A percentile compares a stretch with the other conserved stretches of the same genome.
phyloP scores from a whole-genome alignment of 2,113 vertebrate genomes.

The Glaucomys volans region DNA sequence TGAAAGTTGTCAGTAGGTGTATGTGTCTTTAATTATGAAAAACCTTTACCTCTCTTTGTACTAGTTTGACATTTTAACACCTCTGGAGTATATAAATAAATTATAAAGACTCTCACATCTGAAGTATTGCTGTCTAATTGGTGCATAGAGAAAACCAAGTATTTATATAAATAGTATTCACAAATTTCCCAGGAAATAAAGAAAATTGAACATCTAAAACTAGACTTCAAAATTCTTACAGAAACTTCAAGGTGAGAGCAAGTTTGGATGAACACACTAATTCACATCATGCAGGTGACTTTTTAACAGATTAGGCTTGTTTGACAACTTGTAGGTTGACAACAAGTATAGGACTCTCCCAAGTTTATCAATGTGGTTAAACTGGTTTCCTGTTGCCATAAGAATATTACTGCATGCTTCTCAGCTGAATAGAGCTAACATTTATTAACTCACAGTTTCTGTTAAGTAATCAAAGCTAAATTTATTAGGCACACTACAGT shows the following conservation, averaged over 20 bases:
- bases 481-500: neutral
- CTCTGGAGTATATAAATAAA: neutral
- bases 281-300: neutral
- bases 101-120: neutral
- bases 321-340: conserved; percentile 33
- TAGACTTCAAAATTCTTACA: conserved; percentile 30
- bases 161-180: neutral
- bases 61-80: neutral
- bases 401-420: neutral
- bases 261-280: neutral
- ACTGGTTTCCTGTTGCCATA: neutral
- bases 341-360: neutral
- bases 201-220: conserved; percentile 15
- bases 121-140: neutral
- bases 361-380: neutral
- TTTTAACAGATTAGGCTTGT: neutral
- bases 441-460: conserved; percentile 1
- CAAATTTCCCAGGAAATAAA: conserved; percentile 48
- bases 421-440: neutral
- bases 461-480: conserved; percentile 36
- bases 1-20: neutral
- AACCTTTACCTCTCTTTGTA: neutral
- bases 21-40: neutral
- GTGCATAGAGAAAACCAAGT: conserved; percentile 30
- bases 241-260: conserved; percentile 13